These are phyloP conservation scores for Sinopyrophorus schimmeli DNA, from an alignment of 2,888 invertebrate genomes.

Conservation along the genomic window DNA sequence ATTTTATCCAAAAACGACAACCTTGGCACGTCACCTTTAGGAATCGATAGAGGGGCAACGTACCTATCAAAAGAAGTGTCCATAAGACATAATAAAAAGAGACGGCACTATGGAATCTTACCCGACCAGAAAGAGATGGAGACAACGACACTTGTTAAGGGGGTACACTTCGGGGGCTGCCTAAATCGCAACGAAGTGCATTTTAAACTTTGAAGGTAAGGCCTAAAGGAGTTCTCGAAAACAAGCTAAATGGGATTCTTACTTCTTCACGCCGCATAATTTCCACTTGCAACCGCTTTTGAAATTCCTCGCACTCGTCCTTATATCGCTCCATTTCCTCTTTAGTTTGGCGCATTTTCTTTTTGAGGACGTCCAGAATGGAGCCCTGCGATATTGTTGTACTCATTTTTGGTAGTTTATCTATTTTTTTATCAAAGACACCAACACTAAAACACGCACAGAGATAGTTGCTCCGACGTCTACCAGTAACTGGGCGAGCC, in stretches of 20 bases:
- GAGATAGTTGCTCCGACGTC: conserved; percentile 36
- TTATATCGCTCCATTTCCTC: conserved; percentile 99
- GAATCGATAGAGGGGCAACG: conserved; percentile 37
- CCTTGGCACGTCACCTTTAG: conserved; percentile 34
- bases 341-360: conserved; percentile 99
- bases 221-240: too few species aligned
- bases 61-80: conserved; percentile 27
- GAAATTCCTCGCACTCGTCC: conserved; percentile 96
- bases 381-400: conserved; percentile 90
- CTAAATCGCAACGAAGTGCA: too few species aligned
- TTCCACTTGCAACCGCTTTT: conserved; percentile 93
- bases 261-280: conserved; percentile 97
- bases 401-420: conserved; percentile 68
- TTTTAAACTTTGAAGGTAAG: too few species aligned
- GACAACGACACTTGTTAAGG: conserved; percentile 8
- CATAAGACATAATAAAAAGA: too few species aligned
- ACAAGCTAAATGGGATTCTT: too few species aligned
- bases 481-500: conserved; percentile 54
- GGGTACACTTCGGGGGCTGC: too few species aligned
- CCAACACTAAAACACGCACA: conserved; percentile 35
- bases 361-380: conserved; percentile 95
- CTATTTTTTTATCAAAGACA: conserved; percentile 24
- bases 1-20: conserved; percentile 26
- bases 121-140: too few species aligned
- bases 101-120: too few species aligned